Evolutionary conservation across 1,140 invertebrate species (phyloP).

Genomic region (Drosophila ironensis): DNA sequence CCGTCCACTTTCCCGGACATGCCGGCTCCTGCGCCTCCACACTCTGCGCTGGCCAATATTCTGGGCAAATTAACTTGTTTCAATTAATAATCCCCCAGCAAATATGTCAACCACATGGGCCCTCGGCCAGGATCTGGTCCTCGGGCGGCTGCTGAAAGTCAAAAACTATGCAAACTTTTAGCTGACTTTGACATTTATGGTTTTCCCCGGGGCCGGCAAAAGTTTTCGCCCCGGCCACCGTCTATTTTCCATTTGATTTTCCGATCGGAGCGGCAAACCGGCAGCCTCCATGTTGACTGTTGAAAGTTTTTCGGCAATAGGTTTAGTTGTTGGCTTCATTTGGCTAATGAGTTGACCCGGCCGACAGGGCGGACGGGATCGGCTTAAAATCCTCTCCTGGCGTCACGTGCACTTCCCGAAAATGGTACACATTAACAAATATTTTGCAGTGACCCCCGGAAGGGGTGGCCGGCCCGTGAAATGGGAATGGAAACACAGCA

Average conservation of each 20-base stretch:
- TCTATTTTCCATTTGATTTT: constrained; percentile 53
- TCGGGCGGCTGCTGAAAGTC: constrained; percentile 60
- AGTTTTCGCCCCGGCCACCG: constrained; percentile 38
- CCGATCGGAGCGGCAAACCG: constrained; percentile 32
- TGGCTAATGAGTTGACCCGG: constrained; percentile 73
- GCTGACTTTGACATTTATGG: constrained; percentile 80
- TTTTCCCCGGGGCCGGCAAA: constrained; percentile 57
- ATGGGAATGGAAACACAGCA: constrained; percentile 27
- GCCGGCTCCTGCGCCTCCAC: constrained; percentile 1
- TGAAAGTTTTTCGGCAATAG: constrained; percentile 62
- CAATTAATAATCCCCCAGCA: constrained; percentile 81
- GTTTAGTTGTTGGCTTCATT: constrained; percentile 71
- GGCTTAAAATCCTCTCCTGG: constrained; percentile 14
- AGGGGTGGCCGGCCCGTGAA: constrained; percentile 25
- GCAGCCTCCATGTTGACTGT: constrained; percentile 22
- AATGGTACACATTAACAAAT: constrained; percentile 51
- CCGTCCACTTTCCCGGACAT: constrained; percentile 7
- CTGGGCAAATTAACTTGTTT: constrained; percentile 81
- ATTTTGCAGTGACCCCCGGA: constrained; percentile 26
- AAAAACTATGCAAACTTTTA: constrained; percentile 81
- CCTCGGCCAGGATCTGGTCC: constrained; percentile 21
- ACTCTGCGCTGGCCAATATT: constrained; percentile 54
- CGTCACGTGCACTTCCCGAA: constrained; percentile 54
- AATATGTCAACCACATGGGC: constrained; percentile 79
- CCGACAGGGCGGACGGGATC: not conserved